Conservation (phyloP, 2,888 invertebrate genomes). For the Drosophila longiperda region DNA sequence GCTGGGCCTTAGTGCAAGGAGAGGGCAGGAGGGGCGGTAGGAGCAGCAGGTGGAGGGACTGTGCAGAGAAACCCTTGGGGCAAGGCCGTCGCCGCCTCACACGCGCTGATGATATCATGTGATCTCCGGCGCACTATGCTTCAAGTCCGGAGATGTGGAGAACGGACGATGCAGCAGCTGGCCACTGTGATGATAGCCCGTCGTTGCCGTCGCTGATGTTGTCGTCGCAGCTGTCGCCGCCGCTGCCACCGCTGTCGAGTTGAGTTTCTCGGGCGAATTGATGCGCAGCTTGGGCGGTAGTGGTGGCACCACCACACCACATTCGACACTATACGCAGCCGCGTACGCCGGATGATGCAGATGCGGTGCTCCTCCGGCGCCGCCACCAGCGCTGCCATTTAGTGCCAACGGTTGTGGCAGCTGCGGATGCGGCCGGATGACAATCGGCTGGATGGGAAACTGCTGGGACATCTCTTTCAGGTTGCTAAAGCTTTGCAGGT, state of each 20-base stretch:
- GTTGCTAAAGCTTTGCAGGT: constrained; percentile 85
- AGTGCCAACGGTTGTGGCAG: constrained; percentile 81
- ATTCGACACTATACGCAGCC: constrained; percentile 76
- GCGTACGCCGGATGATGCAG: constrained; percentile 78
- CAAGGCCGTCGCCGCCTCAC: constrained; percentile 45
- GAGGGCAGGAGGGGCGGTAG: constrained; percentile 1
- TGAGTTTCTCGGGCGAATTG: constrained; percentile 85
- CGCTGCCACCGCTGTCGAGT: constrained; percentile 79
- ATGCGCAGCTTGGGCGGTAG: constrained; percentile 84
- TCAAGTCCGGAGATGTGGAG: constrained; percentile 84
- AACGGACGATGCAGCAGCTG: constrained; percentile 84
- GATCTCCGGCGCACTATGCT: constrained; percentile 82
- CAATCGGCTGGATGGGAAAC: constrained; percentile 85
- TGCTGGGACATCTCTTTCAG: constrained; percentile 84
- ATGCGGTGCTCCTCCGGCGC: constrained; percentile 54
- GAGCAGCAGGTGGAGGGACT: constrained; percentile 8
- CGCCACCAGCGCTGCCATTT: constrained; percentile 78
- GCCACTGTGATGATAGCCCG: constrained; percentile 76
- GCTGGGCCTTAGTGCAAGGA: constrained; percentile 70
- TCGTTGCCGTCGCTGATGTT: constrained; percentile 62
- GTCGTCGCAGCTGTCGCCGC: constrained; percentile 68
- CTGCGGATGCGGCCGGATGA: constrained; percentile 85
- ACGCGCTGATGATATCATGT: constrained; percentile 81
- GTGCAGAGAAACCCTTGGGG: constrained; percentile 49
- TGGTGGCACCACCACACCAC: constrained; percentile 52